Base-by-base conservation (phyloP, 2,888 invertebrate genomes). In the Erebia ligea region DNA sequence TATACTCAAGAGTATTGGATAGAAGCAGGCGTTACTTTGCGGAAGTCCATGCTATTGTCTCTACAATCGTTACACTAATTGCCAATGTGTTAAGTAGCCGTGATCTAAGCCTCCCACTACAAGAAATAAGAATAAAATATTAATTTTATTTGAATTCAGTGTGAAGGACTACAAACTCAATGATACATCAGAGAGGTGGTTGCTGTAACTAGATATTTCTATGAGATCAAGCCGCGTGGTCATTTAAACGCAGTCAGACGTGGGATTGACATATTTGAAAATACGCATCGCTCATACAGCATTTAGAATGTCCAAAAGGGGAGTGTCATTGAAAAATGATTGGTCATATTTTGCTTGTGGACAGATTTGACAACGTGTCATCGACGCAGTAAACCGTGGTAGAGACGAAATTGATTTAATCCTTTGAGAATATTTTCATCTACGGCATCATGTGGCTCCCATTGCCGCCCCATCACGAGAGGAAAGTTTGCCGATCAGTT, bases 241-340 rank as follows among this genome's bases (percentile, higher is more conserved):
- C 86, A 84, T 85, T 87, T 83, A 80, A 76, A 79, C 76, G 79
- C 85, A 84, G 76, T 79, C 82, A 81, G 77, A 81, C 83, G 79
- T 84, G 80, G 81, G 86, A 88, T 85, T 86, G 88, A 86, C 89
- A 85, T 83, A 87, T 88, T 84, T 81, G 82, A 84, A 77, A 73
- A 83, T 82, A 83, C 78, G 79, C 80, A 82, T 84, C 85, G 85
- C 78, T 84, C 86, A 85, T 81, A 75, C 78, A 81, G 79, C 80
- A 83, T 81, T 83, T 83, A 82, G 67, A 84, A 81, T 82, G 81
- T 82, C 81, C 82, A 78, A 81, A 81, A 48, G 67, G 82, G 85
- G 82, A 80, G 81, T 83, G 84, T 82, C 84, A 82, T 86, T 87
- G 88, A 88, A 87, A 87, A 86, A 87, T 87, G 84, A 86, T 84